Evolutionary conservation across 2,888 invertebrate species (phyloP), one percentile per base, ranked within the genome.

Genomic region (Tetheella fluctuosa): DNA sequence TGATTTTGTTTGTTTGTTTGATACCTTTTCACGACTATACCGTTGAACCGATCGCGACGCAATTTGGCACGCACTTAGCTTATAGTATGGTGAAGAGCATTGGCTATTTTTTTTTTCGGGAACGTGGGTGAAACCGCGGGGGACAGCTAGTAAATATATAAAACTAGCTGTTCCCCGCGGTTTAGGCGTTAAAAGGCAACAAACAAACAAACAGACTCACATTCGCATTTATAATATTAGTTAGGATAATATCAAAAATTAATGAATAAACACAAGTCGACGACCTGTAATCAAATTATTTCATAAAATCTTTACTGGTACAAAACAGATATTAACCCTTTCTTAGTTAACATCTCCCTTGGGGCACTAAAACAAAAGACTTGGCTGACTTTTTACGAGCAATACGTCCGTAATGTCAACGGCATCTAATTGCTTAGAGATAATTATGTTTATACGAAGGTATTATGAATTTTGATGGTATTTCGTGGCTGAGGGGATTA

Each of bases 241-340:
- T 3, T 17, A 42, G 1, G 6, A n/a, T 17, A 7, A n/a, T 17
- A 5, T 17, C n/a, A 42, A 8, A 48, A 20, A 17, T 20, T 12
- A 34, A 65, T 64, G 68, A 65, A 68, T 66, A 63, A 67, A 68
- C 64, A 65, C 25, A 61, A 63, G 68, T 67, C 69, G 55, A 64
- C 64, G 61, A 61, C 57, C 71, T 70, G 52, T 65, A 79, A 79
- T 80, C 67, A 75, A 74, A 79, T 80, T 68, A 79, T 71, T 75
- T 68, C 69, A 73, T 74, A 71, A 74, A 66, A 64, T 71, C 73
- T 72, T 71, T 61, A 59, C 59, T 59, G 69, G 65, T 72, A 68
- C 73, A 69, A 73, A 74, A 73, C 64, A 70, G 68, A 65, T 64
- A 71, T 77, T 71, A 77, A 76, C 76, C 73, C 77, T 76, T 76